Evolutionary conservation across 2,797 vertebrate genomes (phyloP), one percentile per base, ranked within the genome.

Genomic region (Sternarchorhynchus goeldii): DNA sequence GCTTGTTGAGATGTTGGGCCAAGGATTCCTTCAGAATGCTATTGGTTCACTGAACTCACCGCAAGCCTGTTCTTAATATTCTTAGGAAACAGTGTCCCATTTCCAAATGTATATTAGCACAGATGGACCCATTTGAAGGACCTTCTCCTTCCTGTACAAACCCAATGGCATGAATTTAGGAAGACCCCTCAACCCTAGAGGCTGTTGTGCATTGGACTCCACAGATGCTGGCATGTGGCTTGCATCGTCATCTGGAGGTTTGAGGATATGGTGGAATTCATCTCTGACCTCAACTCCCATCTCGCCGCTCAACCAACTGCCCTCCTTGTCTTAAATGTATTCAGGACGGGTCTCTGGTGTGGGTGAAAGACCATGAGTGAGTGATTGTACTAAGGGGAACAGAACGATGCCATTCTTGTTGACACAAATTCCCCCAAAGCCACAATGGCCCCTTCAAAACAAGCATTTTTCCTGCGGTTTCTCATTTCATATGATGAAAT

Each of bases 381-480:
- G 21, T 59, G 77, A 81, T 81, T 77, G 75, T 64, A 78, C 57
- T 63, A 63, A 62, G 29, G 21, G 20, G 58, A 72, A 81, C 31
- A 36, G 57, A 64, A 39, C 17, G 56, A 72, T 31, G 63, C 64
- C 39, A 50, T 41, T 18, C 34, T 31, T 56, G 56, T 71, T 75
- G 62, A 76, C 58, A 45, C 0, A 45, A 53, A 75, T 75, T 77
- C 41, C 41, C 32, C 74, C 39, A 5, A 73, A 41, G n/a, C 58
- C 63, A 69, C 57, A 77, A 64, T 57, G 7, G 63, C 39, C 32
- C 45, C 63, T 81, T 77, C 50, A 75, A 72, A 58, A 39, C 53
- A 16, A 21, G 17, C 3, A 5, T 14, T 53, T 6, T 67, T 50
- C 10, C 16, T 17, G 36, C 4, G 20, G 62, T 0, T 25, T 17